These are phyloP conservation scores for Lucifuga dentata DNA, from an alignment of 2,113 vertebrate genomes.

Conservation along the genomic window DNA sequence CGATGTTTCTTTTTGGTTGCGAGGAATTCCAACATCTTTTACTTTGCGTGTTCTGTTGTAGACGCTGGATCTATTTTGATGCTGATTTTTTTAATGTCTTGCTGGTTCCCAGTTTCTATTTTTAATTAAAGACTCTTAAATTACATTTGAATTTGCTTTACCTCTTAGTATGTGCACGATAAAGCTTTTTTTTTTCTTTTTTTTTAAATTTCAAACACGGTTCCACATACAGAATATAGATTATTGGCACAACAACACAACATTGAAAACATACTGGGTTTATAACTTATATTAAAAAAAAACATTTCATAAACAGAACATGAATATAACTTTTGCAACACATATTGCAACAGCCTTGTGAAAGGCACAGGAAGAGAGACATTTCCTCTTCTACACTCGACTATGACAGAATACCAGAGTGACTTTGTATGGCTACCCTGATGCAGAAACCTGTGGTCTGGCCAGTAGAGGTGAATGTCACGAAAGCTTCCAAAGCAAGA, in stretches of 20 bases:
- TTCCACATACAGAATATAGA: slow-evolving; percentile 18
- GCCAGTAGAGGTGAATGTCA: neutral
- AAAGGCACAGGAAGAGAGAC: slow-evolving; percentile 50
- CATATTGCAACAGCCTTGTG: slow-evolving; percentile 4
- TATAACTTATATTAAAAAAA: slow-evolving; percentile 6
- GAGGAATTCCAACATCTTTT: slow-evolving; percentile 7
- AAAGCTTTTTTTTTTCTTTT: slow-evolving; percentile 51
- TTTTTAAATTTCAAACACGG: no score
- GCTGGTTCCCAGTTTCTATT: slow-evolving; percentile 41
- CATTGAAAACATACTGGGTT: slow-evolving; percentile 28
- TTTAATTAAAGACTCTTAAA: slow-evolving; percentile 66
- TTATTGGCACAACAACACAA: slow-evolving; percentile 59
- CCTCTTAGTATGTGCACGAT: slow-evolving; percentile 6
- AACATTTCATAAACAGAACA: slow-evolving; percentile 15
- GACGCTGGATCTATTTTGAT: slow-evolving; percentile 1
- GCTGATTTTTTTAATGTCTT: slow-evolving; percentile 14
- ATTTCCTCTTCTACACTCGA: slow-evolving; percentile 18
- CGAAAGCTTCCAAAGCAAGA: slow-evolving; percentile 5
- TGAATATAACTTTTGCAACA: neutral
- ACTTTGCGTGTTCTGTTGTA: slow-evolving; percentile 18
- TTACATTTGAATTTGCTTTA: slow-evolving; percentile 14
- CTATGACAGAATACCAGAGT: neutral
- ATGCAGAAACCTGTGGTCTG: neutral
- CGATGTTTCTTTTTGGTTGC: slow-evolving; percentile 25
- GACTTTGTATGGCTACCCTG: neutral